Evolutionary conservation across 53 echinoderm and acorn worm genomes (phyloP).

Genomic region (Hippasteria phrygiana): DNA sequence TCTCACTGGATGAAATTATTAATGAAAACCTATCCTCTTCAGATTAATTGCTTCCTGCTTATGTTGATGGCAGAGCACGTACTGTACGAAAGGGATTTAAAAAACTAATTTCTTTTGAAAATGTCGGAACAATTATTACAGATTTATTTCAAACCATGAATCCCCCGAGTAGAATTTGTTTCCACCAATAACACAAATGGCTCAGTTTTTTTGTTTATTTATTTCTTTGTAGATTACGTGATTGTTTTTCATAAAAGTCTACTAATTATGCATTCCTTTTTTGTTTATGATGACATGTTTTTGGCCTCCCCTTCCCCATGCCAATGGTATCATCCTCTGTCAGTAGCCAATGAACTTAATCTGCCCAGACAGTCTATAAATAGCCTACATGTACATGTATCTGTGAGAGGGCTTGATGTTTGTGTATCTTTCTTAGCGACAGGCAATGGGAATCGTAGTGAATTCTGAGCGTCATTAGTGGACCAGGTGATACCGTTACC

Average conservation of each 20-base stretch:
- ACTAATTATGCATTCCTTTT: background rate
- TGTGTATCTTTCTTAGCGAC: background rate
- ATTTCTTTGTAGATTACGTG: background rate
- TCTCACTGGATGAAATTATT: background rate
- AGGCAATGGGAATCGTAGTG: background rate
- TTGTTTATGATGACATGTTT: background rate
- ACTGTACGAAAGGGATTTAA: background rate
- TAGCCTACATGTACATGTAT: background rate
- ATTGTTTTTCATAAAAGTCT: background rate
- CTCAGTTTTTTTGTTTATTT: no score
- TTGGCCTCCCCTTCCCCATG: background rate
- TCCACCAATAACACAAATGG: no score
- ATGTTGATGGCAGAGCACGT: background rate
- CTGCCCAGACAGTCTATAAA: slow-evolving; percentile 63
- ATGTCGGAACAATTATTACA: no score
- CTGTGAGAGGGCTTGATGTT: background rate
- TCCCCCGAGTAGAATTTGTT: background rate
- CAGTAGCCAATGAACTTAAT: slow-evolving; percentile 61
- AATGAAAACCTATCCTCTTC: background rate
- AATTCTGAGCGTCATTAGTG: slow-evolving; percentile 26
- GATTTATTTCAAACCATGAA: background rate
- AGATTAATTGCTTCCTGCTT: background rate
- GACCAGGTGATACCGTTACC: slow-evolving; percentile 3
- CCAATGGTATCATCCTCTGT: slow-evolving; percentile 21
- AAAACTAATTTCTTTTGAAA: background rate